Evolutionary conservation across 2,113 vertebrate species (phyloP).

Genomic region (Sorex araneus): DNA sequence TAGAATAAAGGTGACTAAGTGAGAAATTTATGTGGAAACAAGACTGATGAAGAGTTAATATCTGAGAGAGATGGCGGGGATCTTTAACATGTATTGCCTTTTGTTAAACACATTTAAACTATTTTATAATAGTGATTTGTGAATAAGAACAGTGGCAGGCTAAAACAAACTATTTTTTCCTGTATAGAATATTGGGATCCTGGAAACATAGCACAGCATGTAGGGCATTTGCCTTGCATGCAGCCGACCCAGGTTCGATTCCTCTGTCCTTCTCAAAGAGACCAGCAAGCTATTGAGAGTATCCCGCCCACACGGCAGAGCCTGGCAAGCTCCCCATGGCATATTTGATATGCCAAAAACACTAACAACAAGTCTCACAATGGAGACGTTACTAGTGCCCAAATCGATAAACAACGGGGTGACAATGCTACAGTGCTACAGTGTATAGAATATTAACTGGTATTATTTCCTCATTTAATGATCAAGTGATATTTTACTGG

Average conservation of each 20-base stretch:
- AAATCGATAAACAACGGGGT: no score
- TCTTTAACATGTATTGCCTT: not conserved
- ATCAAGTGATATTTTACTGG: not conserved
- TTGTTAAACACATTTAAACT: not conserved
- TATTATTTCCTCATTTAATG: not conserved
- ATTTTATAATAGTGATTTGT: not conserved
- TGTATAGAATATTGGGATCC: not conserved
- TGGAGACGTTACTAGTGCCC: no score
- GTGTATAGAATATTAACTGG: not conserved
- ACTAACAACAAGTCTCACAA: no score
- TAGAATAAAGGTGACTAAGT: not conserved
- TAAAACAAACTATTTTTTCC: constrained; percentile 6
- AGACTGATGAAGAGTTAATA: not conserved
- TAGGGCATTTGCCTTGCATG: no score
- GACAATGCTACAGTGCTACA: no score
- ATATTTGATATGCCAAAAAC: no score
- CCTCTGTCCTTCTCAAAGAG: no score
- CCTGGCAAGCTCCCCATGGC: no score
- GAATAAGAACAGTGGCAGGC: not conserved
- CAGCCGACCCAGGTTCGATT: no score
- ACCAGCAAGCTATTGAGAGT: no score
- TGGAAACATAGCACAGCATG: no score
- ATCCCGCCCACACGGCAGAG: no score
- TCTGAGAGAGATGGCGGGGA: not conserved
- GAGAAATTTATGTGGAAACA: not conserved